A percentile compares a stretch with the other conserved stretches of the same genome.
phyloP scores from a whole-genome alignment of 1,140 invertebrate genomes.

The Homarus americanus region DNA sequence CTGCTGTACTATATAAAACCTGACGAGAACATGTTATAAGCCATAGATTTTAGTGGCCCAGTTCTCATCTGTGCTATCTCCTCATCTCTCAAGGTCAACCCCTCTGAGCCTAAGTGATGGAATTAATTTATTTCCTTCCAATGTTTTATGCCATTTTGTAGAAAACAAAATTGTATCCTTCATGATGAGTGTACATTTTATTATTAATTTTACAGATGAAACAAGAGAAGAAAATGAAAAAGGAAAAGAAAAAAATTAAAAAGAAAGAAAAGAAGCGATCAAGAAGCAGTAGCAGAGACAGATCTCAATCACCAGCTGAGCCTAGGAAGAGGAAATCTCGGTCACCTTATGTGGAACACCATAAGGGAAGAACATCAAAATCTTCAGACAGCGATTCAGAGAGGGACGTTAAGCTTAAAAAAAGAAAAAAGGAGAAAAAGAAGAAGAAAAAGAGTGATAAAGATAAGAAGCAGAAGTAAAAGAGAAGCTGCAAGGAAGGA shows the following conservation, averaged over 20 bases:
- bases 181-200: background rate
- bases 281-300: background rate
- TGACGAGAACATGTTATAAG: no score
- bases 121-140: no score
- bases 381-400: background rate
- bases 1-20: no score
- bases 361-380: background rate
- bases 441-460: background rate
- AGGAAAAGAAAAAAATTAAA: background rate
- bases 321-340: background rate
- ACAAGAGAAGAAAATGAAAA: conserved; percentile 8
- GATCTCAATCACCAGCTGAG: background rate
- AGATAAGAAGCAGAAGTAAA: background rate
- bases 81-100: no score
- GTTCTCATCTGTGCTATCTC: no score
- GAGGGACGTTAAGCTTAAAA: background rate
- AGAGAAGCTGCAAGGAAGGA: background rate
- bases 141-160: no score
- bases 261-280: conserved; percentile 3
- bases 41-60: no score
- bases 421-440: conserved; percentile 19
- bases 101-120: no score
- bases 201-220: conserved; percentile 14
- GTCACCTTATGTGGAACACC: background rate
- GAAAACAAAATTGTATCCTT: background rate